phyloP scores from a whole-genome alignment of 1,140 invertebrate species.

The Homalodisca vitripennis region DNA sequence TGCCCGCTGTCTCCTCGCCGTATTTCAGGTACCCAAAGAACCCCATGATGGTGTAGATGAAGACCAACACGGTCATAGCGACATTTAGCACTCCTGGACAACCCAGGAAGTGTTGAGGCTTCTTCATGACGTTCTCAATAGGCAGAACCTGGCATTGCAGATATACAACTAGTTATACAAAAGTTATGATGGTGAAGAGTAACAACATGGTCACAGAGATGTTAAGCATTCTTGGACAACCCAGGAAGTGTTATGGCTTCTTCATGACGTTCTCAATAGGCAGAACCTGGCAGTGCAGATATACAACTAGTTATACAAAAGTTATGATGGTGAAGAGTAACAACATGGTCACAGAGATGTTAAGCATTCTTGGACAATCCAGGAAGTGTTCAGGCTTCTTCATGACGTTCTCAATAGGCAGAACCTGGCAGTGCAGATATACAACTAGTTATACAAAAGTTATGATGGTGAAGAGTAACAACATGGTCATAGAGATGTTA shows the following conservation, averaged over 20 bases:
- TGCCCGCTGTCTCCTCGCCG: constrained; percentile 60
- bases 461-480: no score
- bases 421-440: constrained; percentile 54
- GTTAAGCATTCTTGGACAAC: constrained; percentile 80
- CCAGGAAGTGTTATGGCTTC: constrained; percentile 74
- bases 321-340: no score
- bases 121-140: constrained; percentile 86
- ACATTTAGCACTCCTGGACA: constrained; percentile 81
- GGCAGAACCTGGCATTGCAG: constrained; percentile 82
- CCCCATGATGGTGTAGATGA: constrained; percentile 78
- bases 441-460: no score
- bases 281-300: constrained; percentile 59
- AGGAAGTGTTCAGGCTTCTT: constrained; percentile 75
- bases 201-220: constrained; percentile 75
- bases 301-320: no score
- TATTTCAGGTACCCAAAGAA: constrained; percentile 84
- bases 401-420: constrained; percentile 91
- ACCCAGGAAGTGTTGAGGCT: constrained; percentile 74
- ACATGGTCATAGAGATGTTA: constrained; percentile 78
- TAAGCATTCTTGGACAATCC: constrained; percentile 79
- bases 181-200: no score
- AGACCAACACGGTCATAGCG: constrained; percentile 76
- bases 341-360: constrained; percentile 74
- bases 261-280: constrained; percentile 90
- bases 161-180: no score